Conservation (phyloP, 1,140 invertebrate species). For the Hydropsyche tenuis region DNA sequence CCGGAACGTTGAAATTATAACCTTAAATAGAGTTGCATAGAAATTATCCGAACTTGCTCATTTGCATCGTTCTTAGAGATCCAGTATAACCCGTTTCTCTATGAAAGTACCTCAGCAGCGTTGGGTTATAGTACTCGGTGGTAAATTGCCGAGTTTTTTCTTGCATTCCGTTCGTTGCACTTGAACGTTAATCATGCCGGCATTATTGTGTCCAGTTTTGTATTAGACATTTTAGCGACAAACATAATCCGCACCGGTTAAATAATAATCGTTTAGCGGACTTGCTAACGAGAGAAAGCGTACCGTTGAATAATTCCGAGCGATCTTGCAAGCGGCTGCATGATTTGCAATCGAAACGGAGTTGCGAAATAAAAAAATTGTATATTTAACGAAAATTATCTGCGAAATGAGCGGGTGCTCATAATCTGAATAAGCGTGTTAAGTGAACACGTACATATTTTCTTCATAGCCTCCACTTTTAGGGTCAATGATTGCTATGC, state of each 20-base stretch:
- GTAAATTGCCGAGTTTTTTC: conserved; percentile 6
- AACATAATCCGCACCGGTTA: conserved; percentile 10
- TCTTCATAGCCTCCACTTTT: not conserved
- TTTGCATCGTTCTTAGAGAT: conserved; percentile 7
- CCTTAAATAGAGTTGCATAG: conserved; percentile 18
- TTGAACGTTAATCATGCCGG: not conserved
- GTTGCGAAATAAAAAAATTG: not conserved
- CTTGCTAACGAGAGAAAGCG: conserved; percentile 9
- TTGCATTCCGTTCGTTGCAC: conserved; percentile 17
- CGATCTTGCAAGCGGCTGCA: not conserved
- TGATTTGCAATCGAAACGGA: not conserved
- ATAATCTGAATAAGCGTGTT: not conserved
- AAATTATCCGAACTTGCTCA: conserved; percentile 12
- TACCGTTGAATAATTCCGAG: not conserved
- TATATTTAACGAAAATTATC: too few relatives aligned
- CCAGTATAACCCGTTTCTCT: conserved; percentile 3
- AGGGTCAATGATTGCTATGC: conserved; percentile 23
- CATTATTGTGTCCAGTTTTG: too few relatives aligned
- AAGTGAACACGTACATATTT: not conserved
- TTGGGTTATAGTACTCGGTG: not conserved
- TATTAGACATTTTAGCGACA: too few relatives aligned
- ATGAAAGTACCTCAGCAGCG: not conserved
- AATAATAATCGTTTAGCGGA: conserved; percentile 5
- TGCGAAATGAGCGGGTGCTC: too few relatives aligned
- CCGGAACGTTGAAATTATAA: not conserved